Base-by-base conservation (phyloP, 2,113 vertebrate species). In the Saccopteryx leptura region DNA sequence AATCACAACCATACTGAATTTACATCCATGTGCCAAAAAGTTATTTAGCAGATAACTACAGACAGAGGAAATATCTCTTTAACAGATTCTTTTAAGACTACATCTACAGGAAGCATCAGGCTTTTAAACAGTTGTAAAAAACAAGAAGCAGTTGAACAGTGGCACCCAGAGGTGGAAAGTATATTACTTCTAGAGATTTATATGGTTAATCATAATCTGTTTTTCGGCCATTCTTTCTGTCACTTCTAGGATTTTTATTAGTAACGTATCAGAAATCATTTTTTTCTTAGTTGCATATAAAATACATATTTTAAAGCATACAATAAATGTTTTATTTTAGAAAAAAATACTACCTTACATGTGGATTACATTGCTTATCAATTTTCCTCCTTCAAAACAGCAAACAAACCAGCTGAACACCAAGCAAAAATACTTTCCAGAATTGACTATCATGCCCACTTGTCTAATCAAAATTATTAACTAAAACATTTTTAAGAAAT, bases 131-230 rank as follows among this genome's bases (percentile, higher is more conserved):
- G 95, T 93, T 96, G 92, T 96, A 97, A 96, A 96, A 97, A 97
- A 96, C 92, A 96, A 99, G 98, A 97, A 98, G 97, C 96, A 99
- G 98, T 98, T 98, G 98, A 99, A 98, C 98, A 99, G 98, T 98
- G 98, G 97, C 99, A 98, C 98, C 98, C 98, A 98, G 98, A 98
- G 99, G 98, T 97, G 96, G 96, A 97, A 98, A 97, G 39, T 88
- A 95, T 98, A 98, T 97, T 97, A 92, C 95, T 96, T 31, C 97
- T 56, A 56, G 95, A 96, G 95, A 97, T 96, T 95, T 95, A 80
- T 23, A 91, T 19, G 48, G 88, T 94, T 95, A 95, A 39, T 39
- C 76, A 72, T 33, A 74, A 96, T 52, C 79, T 81, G 92, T 95
- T 97, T 97, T 92, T 98, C 72, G 96, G 96, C 31, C 80, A 93